Base-by-base conservation (phyloP, 2,888 invertebrate species). In the Pterostichus madidus region DNA sequence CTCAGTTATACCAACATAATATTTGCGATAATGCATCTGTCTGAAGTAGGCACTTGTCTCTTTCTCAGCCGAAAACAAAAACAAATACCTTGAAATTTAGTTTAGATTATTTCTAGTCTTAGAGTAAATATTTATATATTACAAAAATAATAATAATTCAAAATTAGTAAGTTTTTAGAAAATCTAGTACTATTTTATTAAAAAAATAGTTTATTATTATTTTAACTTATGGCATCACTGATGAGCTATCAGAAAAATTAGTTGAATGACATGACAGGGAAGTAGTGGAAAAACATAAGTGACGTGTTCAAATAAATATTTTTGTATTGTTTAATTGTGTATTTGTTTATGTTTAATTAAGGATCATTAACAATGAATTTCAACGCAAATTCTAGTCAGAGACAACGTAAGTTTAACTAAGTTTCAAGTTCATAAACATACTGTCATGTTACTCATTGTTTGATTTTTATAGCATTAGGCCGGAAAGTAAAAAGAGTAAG, bases 401-500 rank as follows among this genome's bases (percentile, higher is more conserved):
- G 89, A 83, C 89, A 87, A 85, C 85, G 90, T 90, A 88, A 87
- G 87, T 88, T 46, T 44, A 15, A 53, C 7, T 46, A 46, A 15
- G 31, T 44, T 7, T 0, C 17, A 71, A 71, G 2, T 13, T 32
- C 5, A 35, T n/a, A 71, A 71, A 71, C 39, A 71, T 46, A 78
- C 68, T 59, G 68, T 61, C 56, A 84, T 81, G 83, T 84, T 39
- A 61, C 80, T 79, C 80, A 71, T 81, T 76, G n/a, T 32, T 75
- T 10, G 31, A n/a, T 32, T 32, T 64, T 87, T 88, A 80, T 80
- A 90, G 90, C 88, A 61, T 87, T 90, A 84, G 89, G 89, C 15
- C 91, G 93, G 73, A 93, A 93, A 89, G 90, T 92, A 1, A 94
- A 94, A 88, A 91, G 94, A 71, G 94, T 95, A 11, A 94, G 93